Conservation (phyloP, 2,113 vertebrate species). For the Jaculus jaculus region DNA sequence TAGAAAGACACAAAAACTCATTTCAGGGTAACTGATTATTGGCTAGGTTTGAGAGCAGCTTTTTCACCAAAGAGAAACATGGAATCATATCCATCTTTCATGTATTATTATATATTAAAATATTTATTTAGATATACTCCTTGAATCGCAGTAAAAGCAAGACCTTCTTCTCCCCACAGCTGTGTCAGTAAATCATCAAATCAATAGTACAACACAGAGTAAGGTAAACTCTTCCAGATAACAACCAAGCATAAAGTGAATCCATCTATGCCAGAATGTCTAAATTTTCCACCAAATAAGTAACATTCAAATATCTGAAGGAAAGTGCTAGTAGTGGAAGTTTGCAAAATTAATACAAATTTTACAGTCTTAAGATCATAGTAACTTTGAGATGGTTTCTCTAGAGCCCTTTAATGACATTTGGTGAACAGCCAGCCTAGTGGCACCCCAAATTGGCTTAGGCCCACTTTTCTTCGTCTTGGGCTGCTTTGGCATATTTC, state of each 20-base stretch:
- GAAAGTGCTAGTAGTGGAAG: background rate
- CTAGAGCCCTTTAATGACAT: background rate
- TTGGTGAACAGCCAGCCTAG: background rate
- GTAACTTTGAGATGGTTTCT: slow-evolving; percentile 10
- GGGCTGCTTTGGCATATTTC: slow-evolving; percentile 36
- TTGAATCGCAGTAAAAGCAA: slow-evolving; percentile 20
- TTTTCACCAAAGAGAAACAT: slow-evolving; percentile 20
- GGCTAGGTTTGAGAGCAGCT: background rate
- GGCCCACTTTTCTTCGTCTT: slow-evolving; percentile 2
- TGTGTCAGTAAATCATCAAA: slow-evolving; percentile 46
- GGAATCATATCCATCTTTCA: slow-evolving; percentile 16
- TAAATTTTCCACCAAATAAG: slow-evolving; percentile 35
- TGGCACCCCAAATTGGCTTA: background rate
- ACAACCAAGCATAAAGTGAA: slow-evolving; percentile 43
- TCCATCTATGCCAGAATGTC: background rate
- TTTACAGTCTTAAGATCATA: background rate
- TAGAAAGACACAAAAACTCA: slow-evolving; percentile 5
- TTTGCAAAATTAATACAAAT: background rate
- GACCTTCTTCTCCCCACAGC: background rate
- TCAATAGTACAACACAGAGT: background rate
- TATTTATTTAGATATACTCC: background rate
- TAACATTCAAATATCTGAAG: slow-evolving; percentile 46
- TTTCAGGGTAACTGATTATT: slow-evolving; percentile 14
- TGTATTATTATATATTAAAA: background rate
- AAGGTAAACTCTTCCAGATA: slow-evolving; percentile 26